phyloP scores from a whole-genome alignment of 2,797 vertebrate species.

The Acridotheres tristis region DNA sequence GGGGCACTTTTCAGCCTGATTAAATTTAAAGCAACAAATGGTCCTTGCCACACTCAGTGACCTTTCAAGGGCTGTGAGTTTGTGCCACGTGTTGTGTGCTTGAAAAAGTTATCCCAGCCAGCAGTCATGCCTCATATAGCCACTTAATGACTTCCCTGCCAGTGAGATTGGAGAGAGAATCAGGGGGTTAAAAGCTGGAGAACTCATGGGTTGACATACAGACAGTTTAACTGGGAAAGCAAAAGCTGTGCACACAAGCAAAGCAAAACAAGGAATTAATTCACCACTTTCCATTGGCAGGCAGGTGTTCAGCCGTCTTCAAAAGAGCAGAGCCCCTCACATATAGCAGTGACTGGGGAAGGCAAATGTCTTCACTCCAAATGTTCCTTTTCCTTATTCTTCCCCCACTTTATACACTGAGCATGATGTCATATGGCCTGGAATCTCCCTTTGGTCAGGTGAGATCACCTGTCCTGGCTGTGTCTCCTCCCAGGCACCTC shows the following conservation, averaged over 20 bases:
- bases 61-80: background rate
- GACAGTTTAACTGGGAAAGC: background rate
- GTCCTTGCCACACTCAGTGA: background rate
- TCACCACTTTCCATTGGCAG: background rate
- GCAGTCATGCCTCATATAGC: background rate
- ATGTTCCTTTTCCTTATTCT: background rate
- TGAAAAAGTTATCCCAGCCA: background rate
- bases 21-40: background rate
- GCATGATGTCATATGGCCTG: background rate
- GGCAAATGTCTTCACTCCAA: background rate
- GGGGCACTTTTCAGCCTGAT: background rate
- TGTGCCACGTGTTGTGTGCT: background rate
- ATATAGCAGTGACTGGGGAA: accelerated
- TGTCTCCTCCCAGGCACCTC: background rate
- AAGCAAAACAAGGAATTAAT: background rate
- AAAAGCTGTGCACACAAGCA: background rate
- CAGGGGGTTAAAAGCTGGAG: background rate
- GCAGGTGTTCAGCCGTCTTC: background rate
- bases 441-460: background rate
- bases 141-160: background rate
- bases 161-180: accelerated
- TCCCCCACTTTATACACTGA: background rate
- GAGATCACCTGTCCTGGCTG: background rate
- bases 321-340: background rate
- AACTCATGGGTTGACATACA: accelerated